Percentiles rank a stretch among this genome's conserved stretches.
These are phyloP conservation scores for Noctua pronuba DNA, from an alignment of 2,888 invertebrate genomes.

Conservation along the genomic window DNA sequence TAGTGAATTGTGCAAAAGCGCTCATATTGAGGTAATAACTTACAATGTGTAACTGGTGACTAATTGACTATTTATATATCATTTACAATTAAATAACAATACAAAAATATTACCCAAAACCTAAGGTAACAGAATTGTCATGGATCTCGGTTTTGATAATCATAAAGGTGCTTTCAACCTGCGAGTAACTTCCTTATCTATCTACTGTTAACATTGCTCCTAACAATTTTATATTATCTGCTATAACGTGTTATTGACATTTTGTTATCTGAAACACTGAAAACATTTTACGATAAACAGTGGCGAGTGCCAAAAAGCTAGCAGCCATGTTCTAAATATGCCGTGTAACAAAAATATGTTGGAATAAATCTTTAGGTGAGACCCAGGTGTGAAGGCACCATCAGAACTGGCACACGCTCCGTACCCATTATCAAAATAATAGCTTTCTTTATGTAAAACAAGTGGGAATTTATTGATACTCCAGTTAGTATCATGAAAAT, in stretches of 20 bases:
- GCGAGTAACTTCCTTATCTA: constrained; percentile 39
- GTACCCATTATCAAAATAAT: constrained; percentile 75
- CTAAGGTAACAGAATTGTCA: constrained; percentile 88
- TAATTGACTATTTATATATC: constrained; percentile 85
- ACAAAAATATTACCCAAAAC: constrained; percentile 80
- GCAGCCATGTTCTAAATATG: constrained; percentile 12
- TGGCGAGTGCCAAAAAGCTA: constrained; percentile 53
- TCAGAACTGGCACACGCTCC: constrained; percentile 67
- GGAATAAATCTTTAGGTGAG: constrained; percentile 40
- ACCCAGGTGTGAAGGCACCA: constrained; percentile 52
- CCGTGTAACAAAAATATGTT: constrained; percentile 59
- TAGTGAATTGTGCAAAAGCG: constrained; percentile 89
- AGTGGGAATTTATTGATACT: constrained; percentile 87
- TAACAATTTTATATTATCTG: constrained; percentile 38
- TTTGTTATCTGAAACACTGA: constrained; percentile 53
- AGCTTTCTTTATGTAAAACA: constrained; percentile 81
- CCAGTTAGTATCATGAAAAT: constrained; percentile 80
- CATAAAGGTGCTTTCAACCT: constrained; percentile 43
- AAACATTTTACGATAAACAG: constrained; percentile 57
- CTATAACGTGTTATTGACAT: constrained; percentile 56
- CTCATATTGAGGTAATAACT: constrained; percentile 89
- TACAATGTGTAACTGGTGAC: constrained; percentile 89
- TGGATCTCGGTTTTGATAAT: constrained; percentile 75
- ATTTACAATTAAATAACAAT: constrained; percentile 76
- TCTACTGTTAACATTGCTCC: constrained; percentile 31